A percentile compares a stretch with the other conserved stretches of the same genome.
Conservation (phyloP, 2,888 invertebrate genomes). For the Siphlonurus alternatus region DNA sequence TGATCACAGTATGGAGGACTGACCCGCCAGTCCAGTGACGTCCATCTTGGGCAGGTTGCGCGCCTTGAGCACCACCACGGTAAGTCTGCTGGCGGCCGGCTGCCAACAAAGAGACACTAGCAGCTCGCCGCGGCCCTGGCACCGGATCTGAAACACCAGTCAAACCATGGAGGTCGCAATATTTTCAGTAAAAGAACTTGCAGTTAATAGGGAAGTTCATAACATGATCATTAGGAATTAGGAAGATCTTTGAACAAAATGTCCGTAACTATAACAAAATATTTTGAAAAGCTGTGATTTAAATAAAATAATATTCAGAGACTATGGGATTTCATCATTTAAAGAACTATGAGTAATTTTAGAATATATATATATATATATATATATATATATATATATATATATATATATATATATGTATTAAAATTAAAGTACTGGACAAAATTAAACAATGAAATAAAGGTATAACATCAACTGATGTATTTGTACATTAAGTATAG, state of each 20-base stretch:
- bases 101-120: constrained; percentile 96
- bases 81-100: constrained; percentile 86
- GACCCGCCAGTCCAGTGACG: constrained; percentile 77
- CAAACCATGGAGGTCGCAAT: too few relatives aligned
- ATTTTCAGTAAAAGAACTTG: neutral
- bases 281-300: too few relatives aligned
- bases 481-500: neutral
- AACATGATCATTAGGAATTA: neutral
- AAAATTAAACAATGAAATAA: neutral
- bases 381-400: too few relatives aligned
- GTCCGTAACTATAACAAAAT: too few relatives aligned
- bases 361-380: too few relatives aligned
- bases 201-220: neutral
- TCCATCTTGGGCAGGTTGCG: constrained; percentile 97
- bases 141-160: constrained; percentile 49
- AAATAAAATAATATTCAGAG: too few relatives aligned
- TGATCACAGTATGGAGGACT: constrained; percentile 8
- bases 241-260: neutral
- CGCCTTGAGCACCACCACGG: constrained; percentile 93
- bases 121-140: constrained; percentile 86
- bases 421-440: too few relatives aligned
- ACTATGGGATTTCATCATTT: too few relatives aligned
- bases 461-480: neutral
- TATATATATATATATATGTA: too few relatives aligned
- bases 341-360: too few relatives aligned